Base-by-base conservation (phyloP, 2,797 vertebrate genomes). In the Rhinoraja longicauda region DNA sequence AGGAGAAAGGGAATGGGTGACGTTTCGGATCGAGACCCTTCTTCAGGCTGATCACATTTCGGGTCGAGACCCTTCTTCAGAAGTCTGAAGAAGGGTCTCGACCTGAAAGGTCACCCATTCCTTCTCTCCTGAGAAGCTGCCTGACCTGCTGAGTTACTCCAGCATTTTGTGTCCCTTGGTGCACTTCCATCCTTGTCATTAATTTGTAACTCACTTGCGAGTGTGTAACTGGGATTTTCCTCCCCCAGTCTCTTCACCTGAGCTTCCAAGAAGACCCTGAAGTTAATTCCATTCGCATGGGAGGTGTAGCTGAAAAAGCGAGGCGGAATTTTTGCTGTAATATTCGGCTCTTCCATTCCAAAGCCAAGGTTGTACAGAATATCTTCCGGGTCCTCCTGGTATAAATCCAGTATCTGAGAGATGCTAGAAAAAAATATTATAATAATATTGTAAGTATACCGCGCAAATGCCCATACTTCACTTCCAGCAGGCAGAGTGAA, bases 281-380 rank as follows among this genome's bases (percentile, higher is more conserved):
- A 98, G 95, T 98, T 97, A 93, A 99, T 98, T 94, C 98, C 98
- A 19, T 93, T 95, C 93, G 98, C 97, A 73, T 96, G 95, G 57
- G 98, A 99, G 0, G 97, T 97, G 79, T 96, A 96, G 36, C 95
- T 95, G 94, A 99, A 98, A 97, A 99, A 99, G 17, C 98, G 97
- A 1, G 97, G 93, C 0, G 98, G 98, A 92, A 99, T 97, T 64
- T 97, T 97, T 17, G 97, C 95, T 0, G 96, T 96, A 17, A 97
- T 96, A 94, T 96, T 97, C 0, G 96, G 96, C 94, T 97, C 97
- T 15, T 98, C 97, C 10, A 94, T 95, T 93, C 97, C 97, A 2
- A 99, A 99, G 64, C 98, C 98, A 94, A 99, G 95, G 93, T 97
- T 97, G 21, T 96, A 97, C 36, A 99, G 96, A 0, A 97, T 97